Evolutionary conservation across 2,113 vertebrate species (phyloP).

Genomic region (Butorides virescens): DNA sequence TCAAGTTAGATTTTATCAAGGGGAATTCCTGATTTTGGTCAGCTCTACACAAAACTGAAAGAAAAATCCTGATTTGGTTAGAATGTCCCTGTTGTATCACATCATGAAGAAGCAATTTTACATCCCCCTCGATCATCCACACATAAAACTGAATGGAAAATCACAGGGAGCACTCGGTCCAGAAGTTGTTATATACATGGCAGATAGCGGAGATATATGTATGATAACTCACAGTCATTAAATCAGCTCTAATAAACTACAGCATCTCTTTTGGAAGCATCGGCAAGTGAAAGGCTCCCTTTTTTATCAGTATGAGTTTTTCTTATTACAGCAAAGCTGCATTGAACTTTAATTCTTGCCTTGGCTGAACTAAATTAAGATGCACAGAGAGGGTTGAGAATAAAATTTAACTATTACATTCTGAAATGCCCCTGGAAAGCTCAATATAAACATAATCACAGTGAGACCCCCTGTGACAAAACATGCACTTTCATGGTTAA

Average conservation of each 20-base stretch:
- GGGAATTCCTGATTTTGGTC: background rate
- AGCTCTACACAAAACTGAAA: too few relatives aligned
- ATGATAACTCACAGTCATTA: background rate
- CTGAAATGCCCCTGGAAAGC: slow-evolving; percentile 56
- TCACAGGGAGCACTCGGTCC: background rate
- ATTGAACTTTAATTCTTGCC: background rate
- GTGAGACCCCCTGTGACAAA: slow-evolving; percentile 56
- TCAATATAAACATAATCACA: slow-evolving; percentile 47
- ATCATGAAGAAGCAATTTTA: background rate
- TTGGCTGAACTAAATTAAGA: background rate
- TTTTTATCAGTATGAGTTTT: background rate
- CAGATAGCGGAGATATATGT: background rate
- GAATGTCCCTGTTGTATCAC: background rate
- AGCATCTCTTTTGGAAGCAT: background rate
- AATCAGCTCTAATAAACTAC: background rate
- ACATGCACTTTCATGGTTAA: slow-evolving; percentile 49
- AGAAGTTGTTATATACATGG: accelerated
- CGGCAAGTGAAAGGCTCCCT: background rate
- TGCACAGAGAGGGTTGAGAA: background rate
- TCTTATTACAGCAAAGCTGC: background rate
- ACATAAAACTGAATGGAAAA: background rate
- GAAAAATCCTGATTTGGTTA: background rate
- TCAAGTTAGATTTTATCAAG: background rate
- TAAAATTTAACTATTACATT: background rate
- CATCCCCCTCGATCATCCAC: background rate